Evolutionary conservation across 2,113 vertebrate genomes (phyloP), one percentile per base, ranked within the genome.

Genomic region (Collichthys lucidus): DNA sequence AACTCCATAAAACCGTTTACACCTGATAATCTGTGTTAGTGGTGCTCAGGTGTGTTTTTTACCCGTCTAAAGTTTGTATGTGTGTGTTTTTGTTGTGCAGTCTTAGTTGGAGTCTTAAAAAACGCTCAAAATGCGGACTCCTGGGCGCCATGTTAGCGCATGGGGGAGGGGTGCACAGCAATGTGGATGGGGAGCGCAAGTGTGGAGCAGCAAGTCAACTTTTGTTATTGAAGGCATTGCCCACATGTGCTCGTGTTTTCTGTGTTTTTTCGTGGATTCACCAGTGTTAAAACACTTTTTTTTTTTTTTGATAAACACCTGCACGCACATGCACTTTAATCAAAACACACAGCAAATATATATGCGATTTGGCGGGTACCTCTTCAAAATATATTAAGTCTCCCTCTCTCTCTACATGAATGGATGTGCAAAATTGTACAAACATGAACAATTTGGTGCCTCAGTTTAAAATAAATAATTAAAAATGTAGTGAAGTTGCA

Each of bases 141-240:
- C 2, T 65, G 68, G 96, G 96, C 97, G 97, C 97, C 97, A 98
- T 97, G 96, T 98, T 98, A 95, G 93, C 87, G 93, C 82, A 93
- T 94, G 94, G 94, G 92, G 95, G 95, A 94, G 93, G 95, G 95
- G 93, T 89, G 3, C 42, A 4, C 42, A 67, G 74, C 71, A 77
- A 84, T 88, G 88, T 84, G 87, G 84, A 85, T 77, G 57, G 52
- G 57, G 52, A 77, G 80, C 78, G 44, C 73, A 75, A 90, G 85
- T 83, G 81, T 84, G 70, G 35, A 35, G 35, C 35, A 35, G 35
- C 35, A 50, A 50, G 61, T 31, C 42, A 79, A 83, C 66, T 71
- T 71, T 75, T 69, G 56, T 44, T 19, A 15, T 52, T 49, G 31
- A 19, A 50, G 19, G 57, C 10, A 29, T 31, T 52, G 5, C 11